phyloP scores from a whole-genome alignment of 2,888 invertebrate species.

The Arctia plantaginis region DNA sequence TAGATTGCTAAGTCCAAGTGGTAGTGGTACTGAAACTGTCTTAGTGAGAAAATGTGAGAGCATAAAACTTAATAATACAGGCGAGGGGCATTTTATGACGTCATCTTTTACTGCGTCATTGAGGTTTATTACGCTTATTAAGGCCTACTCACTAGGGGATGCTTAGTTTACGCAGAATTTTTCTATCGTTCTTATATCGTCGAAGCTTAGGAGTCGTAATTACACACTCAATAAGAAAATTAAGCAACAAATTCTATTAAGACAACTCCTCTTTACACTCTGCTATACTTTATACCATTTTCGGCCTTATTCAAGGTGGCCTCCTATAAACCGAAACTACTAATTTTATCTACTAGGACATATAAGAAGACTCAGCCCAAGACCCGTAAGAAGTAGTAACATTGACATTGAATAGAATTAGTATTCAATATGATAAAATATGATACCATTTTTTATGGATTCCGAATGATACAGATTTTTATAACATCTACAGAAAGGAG shows the following conservation, averaged over 20 bases:
- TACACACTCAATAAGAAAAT: neutral
- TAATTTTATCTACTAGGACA: neutral
- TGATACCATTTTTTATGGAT: too few species aligned
- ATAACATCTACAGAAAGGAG: too few species aligned
- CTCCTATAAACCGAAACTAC: neutral
- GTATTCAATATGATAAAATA: too few species aligned
- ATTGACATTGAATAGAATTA: too few species aligned
- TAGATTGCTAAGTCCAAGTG: neutral
- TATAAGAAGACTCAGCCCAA: neutral
- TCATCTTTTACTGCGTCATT: constrained; percentile 42
- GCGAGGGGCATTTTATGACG: constrained; percentile 48
- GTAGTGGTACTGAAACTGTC: constrained; percentile 7
- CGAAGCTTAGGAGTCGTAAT: neutral
- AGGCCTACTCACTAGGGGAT: constrained; percentile 34
- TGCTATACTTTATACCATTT: neutral
- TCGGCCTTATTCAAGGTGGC: neutral
- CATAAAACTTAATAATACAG: constrained; percentile 35
- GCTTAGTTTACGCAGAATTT: constrained; percentile 22
- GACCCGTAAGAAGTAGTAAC: neutral
- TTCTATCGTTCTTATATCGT: neutral
- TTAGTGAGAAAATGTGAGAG: constrained; percentile 4
- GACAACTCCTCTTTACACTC: too few species aligned
- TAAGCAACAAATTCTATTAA: neutral
- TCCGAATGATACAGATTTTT: too few species aligned
- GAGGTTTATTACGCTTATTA: constrained; percentile 46